Evolutionary conservation across 1,140 invertebrate species (phyloP), one percentile per base, ranked within the genome.

Genomic region (Diuraphis noxia): DNA sequence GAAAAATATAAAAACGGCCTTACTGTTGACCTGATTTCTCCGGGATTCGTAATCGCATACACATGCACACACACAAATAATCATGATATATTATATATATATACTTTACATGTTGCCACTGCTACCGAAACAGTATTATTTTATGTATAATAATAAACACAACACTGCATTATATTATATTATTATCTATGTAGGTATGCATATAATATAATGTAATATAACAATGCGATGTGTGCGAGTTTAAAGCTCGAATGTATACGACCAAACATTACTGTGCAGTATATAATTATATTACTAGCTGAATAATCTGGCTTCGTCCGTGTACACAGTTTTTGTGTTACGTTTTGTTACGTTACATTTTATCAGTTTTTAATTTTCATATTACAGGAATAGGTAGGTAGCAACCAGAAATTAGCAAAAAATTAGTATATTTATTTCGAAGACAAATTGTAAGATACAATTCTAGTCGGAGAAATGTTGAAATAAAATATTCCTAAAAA

Each of bases 11-110:
- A 72, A 84, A 84, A 84, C 40, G 25, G 40, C 81, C 81, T 84
- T 84, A 84, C 30, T 40, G 23, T 84, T 84, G 81, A 84, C 81
- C 81, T 40, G 81, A 84, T 84, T 84, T 84, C 81, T 84, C 81
- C 25, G 81, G 81, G 81, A 84, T 84, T n/a, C 56, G 56, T 72
- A 72, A 63, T 63, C 56, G n/a, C 56, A 72, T n/a, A 6, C 10
- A 72, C 13, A 63, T 1, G 17, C 6, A n/a, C 6, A 9, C 3
- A 56, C 25, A 56, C 25, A 52, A n/a, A n/a, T n/a, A n/a, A n/a
- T n/a, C n/a, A n/a, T n/a, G n/a, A n/a, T 52, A 52, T 56, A 56
- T 56, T 25, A 10, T 63, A n/a, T n/a, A 84, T 84, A 84, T 84
- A 43, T 10, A 41, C 13, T 84, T 40, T 40, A 84, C 81, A 40